Evolutionary conservation across 1,140 invertebrate genomes (phyloP), one percentile per base, ranked within the genome.

Genomic region (Drosophila leontia): DNA sequence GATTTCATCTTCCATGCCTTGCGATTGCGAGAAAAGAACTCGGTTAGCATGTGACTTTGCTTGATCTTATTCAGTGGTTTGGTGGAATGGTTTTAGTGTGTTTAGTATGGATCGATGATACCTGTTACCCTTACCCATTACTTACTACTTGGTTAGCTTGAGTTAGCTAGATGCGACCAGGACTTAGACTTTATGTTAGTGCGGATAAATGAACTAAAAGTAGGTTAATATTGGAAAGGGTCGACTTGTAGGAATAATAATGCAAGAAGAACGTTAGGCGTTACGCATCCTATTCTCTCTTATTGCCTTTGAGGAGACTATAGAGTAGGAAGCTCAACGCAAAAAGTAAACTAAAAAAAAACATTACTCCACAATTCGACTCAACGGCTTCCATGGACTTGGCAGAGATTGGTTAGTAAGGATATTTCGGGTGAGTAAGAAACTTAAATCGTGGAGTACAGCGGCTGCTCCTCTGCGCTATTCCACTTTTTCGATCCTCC

Each of bases 1-100:
- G 92, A 98, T 98, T 93, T 98, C 97, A 93, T 98, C 97, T 93
- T 98, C 97, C 95, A 97, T 97, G 93, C 97, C 97, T 97, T 91
- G 42, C 55, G 62, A 35, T 97, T 74, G 45, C 53, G 65, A 41
- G 15, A 78, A 15, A 51, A 68, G 6, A 44, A 32, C 8, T 55
- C 56, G 44, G 58, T 87, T 87, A 88, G 50, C 9, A 26, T 0
- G 5, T 17, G 32, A 41, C 44, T 11, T 26, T 3, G 1, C 15
- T 15, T 5, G 0, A 8, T 3, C 7, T 9, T 29, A 23, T 7
- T 12, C 13, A 37, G 32, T 56, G 44, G 55, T 67, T 35, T 37
- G 29, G 71, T 60, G 51, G 61, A n/a, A 70, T 62, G 76, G 59
- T 86, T 86, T 86, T 90, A 88, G 84, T 88, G 85, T 83, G 60